Conservation (phyloP, 1,140 invertebrate species). For the Dufourea novaeangliae region DNA sequence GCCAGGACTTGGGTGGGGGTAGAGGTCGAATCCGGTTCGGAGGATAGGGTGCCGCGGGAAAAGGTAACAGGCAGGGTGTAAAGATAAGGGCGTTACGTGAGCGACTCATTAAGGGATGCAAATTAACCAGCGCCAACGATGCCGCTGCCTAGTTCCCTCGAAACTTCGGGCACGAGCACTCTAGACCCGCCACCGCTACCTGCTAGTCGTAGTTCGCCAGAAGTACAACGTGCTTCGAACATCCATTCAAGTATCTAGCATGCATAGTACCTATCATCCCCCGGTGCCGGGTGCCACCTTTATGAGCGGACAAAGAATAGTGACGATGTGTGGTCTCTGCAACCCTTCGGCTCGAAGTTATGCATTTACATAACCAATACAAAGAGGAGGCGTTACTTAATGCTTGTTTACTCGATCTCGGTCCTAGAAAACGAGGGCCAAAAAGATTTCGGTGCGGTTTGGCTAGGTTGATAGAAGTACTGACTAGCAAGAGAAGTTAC, state of each 20-base stretch:
- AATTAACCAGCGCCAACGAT: slow-evolving; percentile 76
- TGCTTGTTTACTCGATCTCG: slow-evolving; percentile 13
- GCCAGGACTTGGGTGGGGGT: neutral
- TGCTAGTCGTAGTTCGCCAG: slow-evolving; percentile 65
- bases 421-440: neutral
- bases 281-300: slow-evolving; percentile 3
- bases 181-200: slow-evolving; percentile 53
- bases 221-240: slow-evolving; percentile 69
- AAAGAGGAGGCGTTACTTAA: neutral
- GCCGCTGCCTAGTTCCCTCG: slow-evolving; percentile 59
- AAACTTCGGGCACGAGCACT: slow-evolving; percentile 69
- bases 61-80: slow-evolving; percentile 55
- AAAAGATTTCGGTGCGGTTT: neutral
- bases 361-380: slow-evolving; percentile 35
- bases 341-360: neutral
- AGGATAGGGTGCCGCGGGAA: slow-evolving; percentile 11
- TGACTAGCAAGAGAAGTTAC: too few species aligned
- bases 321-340: too few species aligned
- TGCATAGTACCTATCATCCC: slow-evolving; percentile 40
- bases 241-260: slow-evolving; percentile 56
- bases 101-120: slow-evolving; percentile 80
- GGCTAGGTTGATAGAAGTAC: too few species aligned
- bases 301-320: slow-evolving; percentile 4
- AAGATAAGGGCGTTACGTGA: slow-evolving; percentile 78
- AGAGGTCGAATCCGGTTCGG: slow-evolving; percentile 40